Base-by-base conservation (phyloP, 37 sponge, comb jelly and placozoan genomes). In the Diacarnus erythraeanus region DNA sequence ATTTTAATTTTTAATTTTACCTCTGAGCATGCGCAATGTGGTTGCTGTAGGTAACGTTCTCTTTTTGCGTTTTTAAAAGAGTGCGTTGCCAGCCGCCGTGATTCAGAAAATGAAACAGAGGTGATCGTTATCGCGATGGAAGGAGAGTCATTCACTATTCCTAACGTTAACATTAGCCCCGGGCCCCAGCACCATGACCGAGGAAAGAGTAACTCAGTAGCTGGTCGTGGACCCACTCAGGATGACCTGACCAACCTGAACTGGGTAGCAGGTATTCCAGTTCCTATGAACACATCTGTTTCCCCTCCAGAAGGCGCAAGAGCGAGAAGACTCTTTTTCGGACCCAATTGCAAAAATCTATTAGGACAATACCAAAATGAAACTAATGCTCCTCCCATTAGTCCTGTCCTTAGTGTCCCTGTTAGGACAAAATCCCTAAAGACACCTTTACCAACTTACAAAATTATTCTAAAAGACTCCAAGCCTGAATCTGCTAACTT, bases 201-300 rank as follows among this genome's bases (percentile, higher is more conserved):
- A 12, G 51, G 12, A 47, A 47, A 47, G 10, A 47, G 12, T 47
- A 12, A 47, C 51, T 47, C 51, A 47, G 51, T 12, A 47, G 51
- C 51, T n/a, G n/a, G n/a, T n/a, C n/a, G n/a, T 59, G 60, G 60
- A 35, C 27, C 66, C 15, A 1, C 2, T 2, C n/a, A 5, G 26
- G 71, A 71, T 23, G 82, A 82, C 25, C 74, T 82, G 33, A 82
- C 82, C 3, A 82, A 82, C 41, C 37, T 82, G 37, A 82, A 73
- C 54, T 82, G 82, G 82, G 82, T 82, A 42, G 20, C 82, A 3
- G 82, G 82, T 21, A 63, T 61, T 1, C 74, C 64, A 29, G 74
- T 64, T n/a, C 82, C 82, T 15, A 68, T 68, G n/a, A 77, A 64
- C n/a, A 38, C 36, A 35, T 79, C 79, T 37, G 57, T 67, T 9